These are phyloP conservation scores for Drosophila diplacantha DNA, from an alignment of 2,888 invertebrate species.

Conservation along the genomic window DNA sequence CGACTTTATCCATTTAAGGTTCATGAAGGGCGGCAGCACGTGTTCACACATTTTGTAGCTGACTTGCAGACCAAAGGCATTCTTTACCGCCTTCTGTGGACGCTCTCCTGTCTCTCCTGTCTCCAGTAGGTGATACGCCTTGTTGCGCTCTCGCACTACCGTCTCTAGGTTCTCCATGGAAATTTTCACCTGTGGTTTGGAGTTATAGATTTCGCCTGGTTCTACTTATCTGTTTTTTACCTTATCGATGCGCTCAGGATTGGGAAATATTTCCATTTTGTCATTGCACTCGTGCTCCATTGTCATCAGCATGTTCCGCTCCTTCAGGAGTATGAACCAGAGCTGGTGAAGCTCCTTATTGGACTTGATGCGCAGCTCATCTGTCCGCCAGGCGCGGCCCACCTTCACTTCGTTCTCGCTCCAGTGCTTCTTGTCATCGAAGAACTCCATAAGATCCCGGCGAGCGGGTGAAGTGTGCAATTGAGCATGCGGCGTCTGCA, in stretches of 20 bases:
- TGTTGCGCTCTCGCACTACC: constrained; percentile 94
- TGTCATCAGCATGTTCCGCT: constrained; percentile 96
- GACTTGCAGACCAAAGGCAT: constrained; percentile 81
- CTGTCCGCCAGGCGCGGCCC: constrained; percentile 91
- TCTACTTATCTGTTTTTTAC: constrained; percentile 72
- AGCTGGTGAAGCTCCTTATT: constrained; percentile 97
- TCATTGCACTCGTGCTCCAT: constrained; percentile 92
- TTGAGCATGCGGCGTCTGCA: constrained; percentile 26
- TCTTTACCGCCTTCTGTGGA: constrained; percentile 81
- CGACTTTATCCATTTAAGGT: constrained; percentile 81
- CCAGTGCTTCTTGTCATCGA: constrained; percentile 92
- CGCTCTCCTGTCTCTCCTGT: constrained; percentile 91
- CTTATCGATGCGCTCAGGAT: constrained; percentile 95
- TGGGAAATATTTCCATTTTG: constrained; percentile 86
- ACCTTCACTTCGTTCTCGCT: constrained; percentile 84
- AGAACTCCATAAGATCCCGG: constrained; percentile 87
- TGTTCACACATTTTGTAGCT: constrained; percentile 82
- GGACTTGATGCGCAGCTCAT: constrained; percentile 95
- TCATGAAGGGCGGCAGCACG: constrained; percentile 83
- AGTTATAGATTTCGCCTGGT: too few species aligned
- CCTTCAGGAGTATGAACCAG: constrained; percentile 95
- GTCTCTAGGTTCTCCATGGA: constrained; percentile 96
- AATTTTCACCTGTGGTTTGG: constrained; percentile 82
- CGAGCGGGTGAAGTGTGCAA: constrained; percentile 41
- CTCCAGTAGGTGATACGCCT: constrained; percentile 92